phyloP scores from a whole-genome alignment of 2,888 invertebrate species.

The Cataglyphis cursor region DNA sequence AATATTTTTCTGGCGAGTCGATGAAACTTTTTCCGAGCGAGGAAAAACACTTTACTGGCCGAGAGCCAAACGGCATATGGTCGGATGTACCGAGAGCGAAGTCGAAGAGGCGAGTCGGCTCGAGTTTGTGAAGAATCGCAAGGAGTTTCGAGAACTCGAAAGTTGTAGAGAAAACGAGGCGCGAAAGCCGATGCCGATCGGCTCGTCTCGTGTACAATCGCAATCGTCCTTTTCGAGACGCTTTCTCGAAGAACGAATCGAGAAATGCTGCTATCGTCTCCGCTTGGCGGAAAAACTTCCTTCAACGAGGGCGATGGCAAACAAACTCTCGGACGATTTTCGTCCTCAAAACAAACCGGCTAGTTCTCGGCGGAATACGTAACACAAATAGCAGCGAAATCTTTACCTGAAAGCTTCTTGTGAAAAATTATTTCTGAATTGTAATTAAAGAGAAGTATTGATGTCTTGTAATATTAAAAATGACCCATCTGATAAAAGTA shows the following conservation, averaged over 20 bases:
- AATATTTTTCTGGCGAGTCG: slow-evolving; percentile 65
- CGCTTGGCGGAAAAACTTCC: slow-evolving; percentile 58
- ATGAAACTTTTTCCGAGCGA: slow-evolving; percentile 54
- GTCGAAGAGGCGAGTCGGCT: slow-evolving; percentile 13
- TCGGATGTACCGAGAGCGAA: slow-evolving; percentile 27
- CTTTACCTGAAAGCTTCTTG: not conserved
- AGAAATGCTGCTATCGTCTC: slow-evolving; percentile 53
- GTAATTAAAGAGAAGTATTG: not conserved
- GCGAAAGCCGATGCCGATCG: slow-evolving; percentile 68
- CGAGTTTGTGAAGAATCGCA: slow-evolving; percentile 46
- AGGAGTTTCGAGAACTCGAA: slow-evolving; percentile 65
- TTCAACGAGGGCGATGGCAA: slow-evolving; percentile 67
- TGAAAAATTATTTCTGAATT: slow-evolving; percentile 16
- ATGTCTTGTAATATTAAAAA: not conserved
- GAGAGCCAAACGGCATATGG: slow-evolving; percentile 52
- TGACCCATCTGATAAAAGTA: not conserved
- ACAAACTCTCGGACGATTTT: slow-evolving; percentile 68
- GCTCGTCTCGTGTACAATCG: slow-evolving; percentile 61
- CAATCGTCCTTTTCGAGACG: slow-evolving; percentile 57
- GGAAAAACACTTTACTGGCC: slow-evolving; percentile 58
- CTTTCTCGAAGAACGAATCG: slow-evolving; percentile 58
- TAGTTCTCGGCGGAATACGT: slow-evolving; percentile 44
- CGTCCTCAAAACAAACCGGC: slow-evolving; percentile 43
- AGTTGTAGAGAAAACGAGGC: slow-evolving; percentile 62
- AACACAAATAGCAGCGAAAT: slow-evolving; percentile 29